These are phyloP conservation scores for Neoscelio sp. DNA, from an alignment of 2,888 invertebrate species.

Conservation along the genomic window DNA sequence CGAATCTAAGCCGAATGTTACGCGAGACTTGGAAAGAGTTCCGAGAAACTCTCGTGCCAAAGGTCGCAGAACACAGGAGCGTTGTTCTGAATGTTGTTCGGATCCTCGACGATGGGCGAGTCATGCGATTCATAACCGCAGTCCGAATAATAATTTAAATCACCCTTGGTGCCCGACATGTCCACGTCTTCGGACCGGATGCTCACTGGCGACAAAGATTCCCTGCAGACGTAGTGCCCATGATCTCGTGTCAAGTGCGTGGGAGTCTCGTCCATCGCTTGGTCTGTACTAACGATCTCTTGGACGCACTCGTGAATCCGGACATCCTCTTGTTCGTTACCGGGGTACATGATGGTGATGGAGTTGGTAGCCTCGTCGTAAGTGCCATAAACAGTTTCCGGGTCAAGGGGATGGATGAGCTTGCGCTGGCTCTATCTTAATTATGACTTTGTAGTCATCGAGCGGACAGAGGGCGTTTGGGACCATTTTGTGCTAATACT, in stretches of 20 bases:
- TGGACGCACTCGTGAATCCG: constrained; percentile 78
- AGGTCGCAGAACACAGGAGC: constrained; percentile 84
- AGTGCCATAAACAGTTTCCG: constrained; percentile 88
- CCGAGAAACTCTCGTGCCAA: constrained; percentile 91
- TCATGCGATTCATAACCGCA: constrained; percentile 88
- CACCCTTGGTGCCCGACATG: constrained; percentile 62
- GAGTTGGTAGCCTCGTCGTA: constrained; percentile 90
- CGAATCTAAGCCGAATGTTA: constrained; percentile 78
- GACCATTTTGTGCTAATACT: background rate
- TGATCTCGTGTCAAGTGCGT: constrained; percentile 56
- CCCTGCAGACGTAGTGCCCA: constrained; percentile 73
- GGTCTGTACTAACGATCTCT: constrained; percentile 74
- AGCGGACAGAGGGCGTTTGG: constrained; percentile 5
- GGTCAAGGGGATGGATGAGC: constrained; percentile 84
- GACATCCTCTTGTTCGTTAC: constrained; percentile 84
- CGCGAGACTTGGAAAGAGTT: constrained; percentile 90
- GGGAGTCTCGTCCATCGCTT: constrained; percentile 64
- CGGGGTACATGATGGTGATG: constrained; percentile 89
- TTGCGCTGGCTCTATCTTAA: constrained; percentile 75
- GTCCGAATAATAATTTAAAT: constrained; percentile 83
- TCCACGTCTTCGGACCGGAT: constrained; percentile 78
- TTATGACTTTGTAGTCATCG: constrained; percentile 18
- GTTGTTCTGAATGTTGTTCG: constrained; percentile 26
- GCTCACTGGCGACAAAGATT: constrained; percentile 79
- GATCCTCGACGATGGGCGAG: constrained; percentile 83